Conservation (phyloP, 1,140 invertebrate genomes). For the Drosophila saltans region DNA sequence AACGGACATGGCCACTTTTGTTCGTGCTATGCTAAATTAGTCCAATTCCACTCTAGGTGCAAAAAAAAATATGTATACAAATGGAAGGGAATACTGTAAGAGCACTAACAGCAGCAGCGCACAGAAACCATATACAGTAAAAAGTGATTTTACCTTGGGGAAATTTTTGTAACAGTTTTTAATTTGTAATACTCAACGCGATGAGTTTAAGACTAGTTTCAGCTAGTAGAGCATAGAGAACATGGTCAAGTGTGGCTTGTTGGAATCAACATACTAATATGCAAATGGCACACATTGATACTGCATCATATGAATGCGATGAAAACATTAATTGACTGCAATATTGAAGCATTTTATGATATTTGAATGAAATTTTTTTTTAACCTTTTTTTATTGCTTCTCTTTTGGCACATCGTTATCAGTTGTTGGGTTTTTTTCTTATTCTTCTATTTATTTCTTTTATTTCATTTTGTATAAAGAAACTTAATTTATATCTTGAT, state of each 20-base stretch:
- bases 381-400: too few relatives aligned
- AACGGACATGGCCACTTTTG: conserved; percentile 71
- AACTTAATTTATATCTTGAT: too few relatives aligned
- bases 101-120: conserved; percentile 6
- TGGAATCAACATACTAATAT: background rate
- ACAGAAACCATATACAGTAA: conserved; percentile 32
- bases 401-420: too few relatives aligned
- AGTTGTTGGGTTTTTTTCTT: conserved; percentile 59
- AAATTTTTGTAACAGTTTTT: conserved; percentile 81
- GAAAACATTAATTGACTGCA: too few relatives aligned
- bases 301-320: too few relatives aligned
- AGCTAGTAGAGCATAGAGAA: background rate
- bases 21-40: conserved; percentile 78
- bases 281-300: background rate
- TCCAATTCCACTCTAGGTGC: conserved; percentile 60
- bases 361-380: too few relatives aligned
- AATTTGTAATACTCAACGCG: conserved; percentile 72
- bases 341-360: too few relatives aligned
- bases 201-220: conserved; percentile 68
- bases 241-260: background rate
- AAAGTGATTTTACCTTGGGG: conserved; percentile 79
- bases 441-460: too few relatives aligned
- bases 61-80: conserved; percentile 47
- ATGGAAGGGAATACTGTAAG: conserved; percentile 31
- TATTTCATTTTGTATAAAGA: too few relatives aligned